A percentile compares a stretch with the other conserved stretches of the same genome.
These are phyloP conservation scores for Macrophya alboannulata DNA, from an alignment of 2,888 invertebrate species.

Conservation along the genomic window DNA sequence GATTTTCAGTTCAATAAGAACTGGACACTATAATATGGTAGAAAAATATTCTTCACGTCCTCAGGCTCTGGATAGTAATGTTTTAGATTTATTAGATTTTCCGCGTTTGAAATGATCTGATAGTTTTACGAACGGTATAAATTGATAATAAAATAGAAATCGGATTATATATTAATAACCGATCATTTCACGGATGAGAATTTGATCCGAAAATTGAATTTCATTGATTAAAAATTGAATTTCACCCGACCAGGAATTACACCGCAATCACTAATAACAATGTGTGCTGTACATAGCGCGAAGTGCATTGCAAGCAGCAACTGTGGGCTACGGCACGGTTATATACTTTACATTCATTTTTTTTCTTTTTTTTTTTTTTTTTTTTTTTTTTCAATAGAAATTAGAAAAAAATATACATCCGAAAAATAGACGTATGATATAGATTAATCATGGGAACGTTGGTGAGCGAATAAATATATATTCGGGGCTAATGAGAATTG, in stretches of 20 bases:
- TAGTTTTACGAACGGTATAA: neutral
- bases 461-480: constrained; percentile 46
- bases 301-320: constrained; percentile 79
- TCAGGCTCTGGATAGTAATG: neutral
- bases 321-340: constrained; percentile 79
- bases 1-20: neutral
- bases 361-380: constrained; percentile 44
- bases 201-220: neutral
- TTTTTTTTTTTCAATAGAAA: constrained; percentile 55
- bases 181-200: neutral
- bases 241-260: constrained; percentile 70
- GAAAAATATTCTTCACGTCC: neutral
- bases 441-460: constrained; percentile 21
- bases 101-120: neutral
- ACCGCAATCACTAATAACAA: constrained; percentile 72
- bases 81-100: neutral
- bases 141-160: neutral
- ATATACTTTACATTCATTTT: constrained; percentile 64
- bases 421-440: constrained; percentile 25
- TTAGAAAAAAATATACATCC: constrained; percentile 5
- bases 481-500: constrained; percentile 17
- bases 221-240: neutral
- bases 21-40: neutral
- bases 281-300: constrained; percentile 78
- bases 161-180: too few species aligned